These are phyloP conservation scores for Theretra japonica DNA, from an alignment of 2,888 invertebrate genomes.

Conservation along the genomic window DNA sequence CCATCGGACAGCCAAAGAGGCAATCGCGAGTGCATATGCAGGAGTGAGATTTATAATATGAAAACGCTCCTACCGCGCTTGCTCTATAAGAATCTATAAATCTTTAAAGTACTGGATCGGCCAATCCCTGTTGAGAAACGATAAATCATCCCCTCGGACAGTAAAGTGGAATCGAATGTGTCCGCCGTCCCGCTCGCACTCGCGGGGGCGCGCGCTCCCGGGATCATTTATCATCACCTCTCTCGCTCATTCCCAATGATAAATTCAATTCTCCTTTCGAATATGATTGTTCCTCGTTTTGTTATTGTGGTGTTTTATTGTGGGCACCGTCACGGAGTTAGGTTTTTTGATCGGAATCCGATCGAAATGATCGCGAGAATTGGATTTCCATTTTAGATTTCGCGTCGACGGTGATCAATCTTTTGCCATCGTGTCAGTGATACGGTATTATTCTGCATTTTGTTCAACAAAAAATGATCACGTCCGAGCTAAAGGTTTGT, in stretches of 20 bases:
- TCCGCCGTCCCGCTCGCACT: slow-evolving; percentile 70
- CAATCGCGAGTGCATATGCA: slow-evolving; percentile 76
- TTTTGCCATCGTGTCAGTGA: slow-evolving; percentile 48
- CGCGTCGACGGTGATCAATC: slow-evolving; percentile 74
- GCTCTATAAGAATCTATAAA: slow-evolving; percentile 82
- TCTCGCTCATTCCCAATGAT: slow-evolving; percentile 82
- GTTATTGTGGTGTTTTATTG: slow-evolving; percentile 81
- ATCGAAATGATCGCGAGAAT: slow-evolving; percentile 83
- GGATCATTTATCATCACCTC: slow-evolving; percentile 82
- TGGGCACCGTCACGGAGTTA: slow-evolving; percentile 80
- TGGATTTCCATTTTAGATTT: slow-evolving; percentile 82
- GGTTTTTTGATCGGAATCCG: slow-evolving; percentile 80
- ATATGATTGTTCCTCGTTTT: slow-evolving; percentile 84
- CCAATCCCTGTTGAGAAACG: slow-evolving; percentile 84
- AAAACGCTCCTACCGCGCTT: slow-evolving; percentile 84
- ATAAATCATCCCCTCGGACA: slow-evolving; percentile 82
- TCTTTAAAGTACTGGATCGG: slow-evolving; percentile 81
- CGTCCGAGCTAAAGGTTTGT: neutral
- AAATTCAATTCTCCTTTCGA: slow-evolving; percentile 84
- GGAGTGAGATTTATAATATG: slow-evolving; percentile 84
- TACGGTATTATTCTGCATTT: slow-evolving; percentile 24
- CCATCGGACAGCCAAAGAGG: slow-evolving; percentile 72
- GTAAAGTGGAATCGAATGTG: slow-evolving; percentile 70
- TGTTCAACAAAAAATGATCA: neutral
- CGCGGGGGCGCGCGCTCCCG: slow-evolving; percentile 54